A percentile compares a stretch with the other conserved stretches of the same genome.
phyloP scores from a whole-genome alignment of 2,797 vertebrate genomes.

The Tympanoctomys barrerae region DNA sequence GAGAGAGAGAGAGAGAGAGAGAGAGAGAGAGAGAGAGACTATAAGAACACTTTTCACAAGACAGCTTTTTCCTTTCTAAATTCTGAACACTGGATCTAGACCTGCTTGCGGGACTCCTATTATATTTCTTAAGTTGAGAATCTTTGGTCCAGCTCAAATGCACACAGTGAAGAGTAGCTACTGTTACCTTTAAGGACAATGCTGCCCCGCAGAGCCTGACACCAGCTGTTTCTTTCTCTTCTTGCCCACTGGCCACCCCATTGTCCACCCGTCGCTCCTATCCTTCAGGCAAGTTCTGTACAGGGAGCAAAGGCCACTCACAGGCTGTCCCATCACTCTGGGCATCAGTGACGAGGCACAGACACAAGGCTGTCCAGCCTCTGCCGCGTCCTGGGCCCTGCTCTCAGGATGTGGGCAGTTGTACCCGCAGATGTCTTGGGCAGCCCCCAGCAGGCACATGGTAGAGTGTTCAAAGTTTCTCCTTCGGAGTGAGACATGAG shows the following conservation, averaged over 20 bases:
- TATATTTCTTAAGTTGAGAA: slow-evolving; percentile 37
- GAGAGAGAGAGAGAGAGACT: neutral
- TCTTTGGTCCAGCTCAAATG: neutral
- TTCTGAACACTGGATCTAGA: neutral
- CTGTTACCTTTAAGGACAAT: slow-evolving; percentile 71
- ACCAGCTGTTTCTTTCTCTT: slow-evolving; percentile 59
- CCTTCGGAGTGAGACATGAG: slow-evolving; percentile 81
- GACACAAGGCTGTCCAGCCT: slow-evolving; percentile 83
- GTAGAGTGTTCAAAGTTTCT: slow-evolving; percentile 87
- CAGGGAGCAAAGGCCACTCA: slow-evolving; percentile 86
- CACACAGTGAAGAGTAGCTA: neutral
- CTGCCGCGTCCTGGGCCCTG: slow-evolving; percentile 82
- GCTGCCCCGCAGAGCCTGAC: slow-evolving; percentile 3
- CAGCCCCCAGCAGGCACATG: slow-evolving; percentile 77
- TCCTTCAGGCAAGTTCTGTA: slow-evolving; percentile 82
- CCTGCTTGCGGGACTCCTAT: neutral
- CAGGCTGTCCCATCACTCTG: slow-evolving; percentile 84
- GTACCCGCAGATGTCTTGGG: slow-evolving; percentile 73
- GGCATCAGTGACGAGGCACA: slow-evolving; percentile 86
- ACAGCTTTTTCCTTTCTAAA: neutral
- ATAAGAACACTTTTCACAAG: neutral
- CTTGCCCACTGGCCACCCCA: slow-evolving; percentile 43
- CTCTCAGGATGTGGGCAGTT: slow-evolving; percentile 86
- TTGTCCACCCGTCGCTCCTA: slow-evolving; percentile 63
- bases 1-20: no score